phyloP scores from a whole-genome alignment of 2,888 invertebrate species.

The Orthonevra nobilis region DNA sequence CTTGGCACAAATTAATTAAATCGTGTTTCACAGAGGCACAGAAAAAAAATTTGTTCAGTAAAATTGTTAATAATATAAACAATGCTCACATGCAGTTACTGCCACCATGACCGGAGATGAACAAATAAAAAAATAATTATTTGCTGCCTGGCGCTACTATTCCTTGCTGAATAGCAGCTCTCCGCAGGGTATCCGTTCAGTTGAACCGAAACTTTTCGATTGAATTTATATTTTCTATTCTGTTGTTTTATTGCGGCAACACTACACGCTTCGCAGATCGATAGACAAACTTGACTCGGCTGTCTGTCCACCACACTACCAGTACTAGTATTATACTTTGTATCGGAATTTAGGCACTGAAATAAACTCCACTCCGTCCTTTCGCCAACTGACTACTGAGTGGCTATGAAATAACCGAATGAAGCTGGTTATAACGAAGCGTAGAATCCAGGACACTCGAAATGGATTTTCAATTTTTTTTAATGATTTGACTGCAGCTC shows the following conservation, averaged over 20 bases:
- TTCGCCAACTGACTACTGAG: conserved; percentile 57
- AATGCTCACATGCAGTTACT: conserved; percentile 58
- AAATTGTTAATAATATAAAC: too few relatives aligned
- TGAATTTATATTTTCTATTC: conserved; percentile 6
- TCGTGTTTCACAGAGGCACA: too few relatives aligned
- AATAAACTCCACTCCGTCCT: conserved; percentile 59
- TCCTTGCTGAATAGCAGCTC: neutral
- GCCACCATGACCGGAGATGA: conserved; percentile 47
- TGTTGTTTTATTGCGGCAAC: conserved; percentile 10
- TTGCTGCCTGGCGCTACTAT: neutral
- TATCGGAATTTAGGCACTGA: conserved; percentile 39
- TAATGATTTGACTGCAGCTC: conserved; percentile 36
- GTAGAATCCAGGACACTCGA: conserved; percentile 64
- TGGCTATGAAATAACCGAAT: conserved; percentile 30
- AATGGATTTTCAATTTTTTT: conserved; percentile 66
- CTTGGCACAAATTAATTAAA: too few relatives aligned
- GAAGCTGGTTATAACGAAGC: conserved; percentile 50
- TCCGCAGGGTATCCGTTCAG: conserved; percentile 25
- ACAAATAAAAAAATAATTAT: neutral
- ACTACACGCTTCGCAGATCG: conserved; percentile 32
- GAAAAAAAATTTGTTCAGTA: too few relatives aligned
- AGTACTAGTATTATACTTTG: conserved; percentile 32
- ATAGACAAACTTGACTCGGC: conserved; percentile 1
- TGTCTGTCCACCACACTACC: conserved; percentile 1
- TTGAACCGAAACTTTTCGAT: conserved; percentile 29